phyloP scores from a whole-genome alignment of 2,113 vertebrate genomes.

The Redunca redunca region DNA sequence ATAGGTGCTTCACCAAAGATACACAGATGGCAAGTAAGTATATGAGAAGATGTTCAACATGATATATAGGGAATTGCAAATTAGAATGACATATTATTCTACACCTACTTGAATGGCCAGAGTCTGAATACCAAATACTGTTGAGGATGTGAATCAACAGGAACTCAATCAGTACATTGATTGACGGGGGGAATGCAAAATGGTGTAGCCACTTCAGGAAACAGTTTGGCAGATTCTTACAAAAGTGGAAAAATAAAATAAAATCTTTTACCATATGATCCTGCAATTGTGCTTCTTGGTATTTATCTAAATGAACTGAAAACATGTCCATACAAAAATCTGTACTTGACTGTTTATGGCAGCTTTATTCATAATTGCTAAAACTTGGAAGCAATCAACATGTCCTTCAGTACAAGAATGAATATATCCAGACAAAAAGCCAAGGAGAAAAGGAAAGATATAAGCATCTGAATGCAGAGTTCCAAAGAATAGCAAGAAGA shows the following conservation, averaged over 20 bases:
- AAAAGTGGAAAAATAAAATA: not conserved
- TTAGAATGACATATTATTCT: not conserved
- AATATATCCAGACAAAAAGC: not conserved
- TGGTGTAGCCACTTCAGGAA: not conserved
- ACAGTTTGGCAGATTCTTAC: not conserved
- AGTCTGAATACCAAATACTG: not conserved
- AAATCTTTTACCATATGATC: not conserved
- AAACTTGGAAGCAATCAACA: not conserved
- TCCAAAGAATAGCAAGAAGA: no score
- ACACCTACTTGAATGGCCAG: not conserved
- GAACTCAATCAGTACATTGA: not conserved
- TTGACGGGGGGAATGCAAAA: not conserved
- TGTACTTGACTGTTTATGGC: not conserved
- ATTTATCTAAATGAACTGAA: not conserved
- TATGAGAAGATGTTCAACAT: not conserved
- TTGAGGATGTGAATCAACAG: not conserved
- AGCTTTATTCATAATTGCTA: not conserved
- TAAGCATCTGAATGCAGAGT: no score
- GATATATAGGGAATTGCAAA: not conserved
- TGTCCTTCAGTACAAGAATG: not conserved
- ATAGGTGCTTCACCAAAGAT: not conserved
- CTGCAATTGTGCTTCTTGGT: not conserved
- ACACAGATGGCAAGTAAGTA: not conserved
- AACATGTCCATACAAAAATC: not conserved
- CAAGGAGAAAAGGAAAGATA: no score